These are phyloP conservation scores for Scaptodrosophila lebanonensis DNA, from an alignment of 1,140 invertebrate genomes.

Conservation along the genomic window DNA sequence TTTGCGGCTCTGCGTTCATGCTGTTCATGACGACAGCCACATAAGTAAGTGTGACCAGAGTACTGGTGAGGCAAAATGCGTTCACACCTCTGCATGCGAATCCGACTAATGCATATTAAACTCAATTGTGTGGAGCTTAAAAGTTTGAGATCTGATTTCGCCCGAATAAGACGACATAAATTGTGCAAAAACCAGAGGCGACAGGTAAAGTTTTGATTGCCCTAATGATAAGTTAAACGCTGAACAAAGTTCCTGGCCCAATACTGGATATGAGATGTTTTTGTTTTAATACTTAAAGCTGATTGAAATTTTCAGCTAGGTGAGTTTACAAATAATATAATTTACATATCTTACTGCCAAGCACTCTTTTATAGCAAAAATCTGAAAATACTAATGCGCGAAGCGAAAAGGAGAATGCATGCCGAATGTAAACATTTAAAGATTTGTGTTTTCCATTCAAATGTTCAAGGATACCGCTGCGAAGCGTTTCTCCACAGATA, in stretches of 20 bases:
- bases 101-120: constrained; percentile 52
- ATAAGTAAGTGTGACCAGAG: constrained; percentile 4
- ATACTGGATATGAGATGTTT: constrained; percentile 17
- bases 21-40: no score
- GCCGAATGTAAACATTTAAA: no score
- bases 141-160: constrained; percentile 69
- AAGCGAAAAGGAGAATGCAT: no score
- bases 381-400: no score
- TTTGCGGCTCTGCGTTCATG: constrained; percentile 16
- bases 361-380: no score
- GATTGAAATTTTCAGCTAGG: no score
- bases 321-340: no score
- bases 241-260: constrained; percentile 24
- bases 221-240: constrained; percentile 62
- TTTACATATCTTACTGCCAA: no score
- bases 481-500: no score
- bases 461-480: no score
- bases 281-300: constrained; percentile 26
- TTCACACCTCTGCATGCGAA: not conserved
- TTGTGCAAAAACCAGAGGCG: no score
- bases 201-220: constrained; percentile 69
- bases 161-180: constrained; percentile 66
- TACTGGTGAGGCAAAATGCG: not conserved
- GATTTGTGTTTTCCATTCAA: no score
- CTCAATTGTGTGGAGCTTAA: constrained; percentile 67